These are phyloP conservation scores for Cheilinus undulatus DNA, from an alignment of 2,113 vertebrate species.

Conservation along the genomic window DNA sequence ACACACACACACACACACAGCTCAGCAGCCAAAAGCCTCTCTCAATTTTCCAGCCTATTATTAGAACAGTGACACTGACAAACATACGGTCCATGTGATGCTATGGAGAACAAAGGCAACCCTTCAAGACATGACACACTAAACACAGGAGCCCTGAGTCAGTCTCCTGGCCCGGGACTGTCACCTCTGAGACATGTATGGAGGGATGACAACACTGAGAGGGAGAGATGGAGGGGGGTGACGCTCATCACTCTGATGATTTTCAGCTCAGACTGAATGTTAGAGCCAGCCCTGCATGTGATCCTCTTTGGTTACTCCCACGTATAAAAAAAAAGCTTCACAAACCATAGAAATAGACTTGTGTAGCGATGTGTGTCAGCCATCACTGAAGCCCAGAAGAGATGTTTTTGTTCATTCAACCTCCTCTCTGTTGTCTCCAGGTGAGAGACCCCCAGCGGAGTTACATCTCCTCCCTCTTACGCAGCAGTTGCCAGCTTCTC, in stretches of 20 bases:
- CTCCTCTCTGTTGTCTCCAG: slow-evolving; percentile 65
- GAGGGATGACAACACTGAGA: slow-evolving; percentile 45
- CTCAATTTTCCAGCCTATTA: slow-evolving; percentile 68
- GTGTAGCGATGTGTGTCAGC: slow-evolving; percentile 35
- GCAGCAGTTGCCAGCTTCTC: slow-evolving; percentile 49
- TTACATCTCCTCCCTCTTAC: slow-evolving; percentile 44
- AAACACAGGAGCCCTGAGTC: slow-evolving; percentile 31
- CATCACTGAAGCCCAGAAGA: slow-evolving; percentile 26
- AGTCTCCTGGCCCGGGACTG: slow-evolving; percentile 33
- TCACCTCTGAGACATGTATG: slow-evolving; percentile 58
- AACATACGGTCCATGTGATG: slow-evolving; percentile 51
- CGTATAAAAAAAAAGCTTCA: slow-evolving; percentile 44
- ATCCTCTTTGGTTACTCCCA: slow-evolving; percentile 59
- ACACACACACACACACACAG: slow-evolving; percentile 26
- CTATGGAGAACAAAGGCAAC: slow-evolving; percentile 62
- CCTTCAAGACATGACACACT: slow-evolving; percentile 49
- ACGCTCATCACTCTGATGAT: slow-evolving; percentile 58
- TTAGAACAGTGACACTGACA: slow-evolving; percentile 66
- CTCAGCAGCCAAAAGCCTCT: slow-evolving; percentile 50
- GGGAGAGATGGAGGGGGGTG: slow-evolving; percentile 19
- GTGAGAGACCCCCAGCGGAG: slow-evolving; percentile 60
- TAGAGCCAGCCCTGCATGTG: slow-evolving; percentile 50
- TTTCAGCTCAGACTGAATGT: slow-evolving; percentile 62
- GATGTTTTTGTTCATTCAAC: slow-evolving; percentile 56
- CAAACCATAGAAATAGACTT: slow-evolving; percentile 52